Conservation (phyloP, 2,797 vertebrate species). For the Apogon hyalosoma region DNA sequence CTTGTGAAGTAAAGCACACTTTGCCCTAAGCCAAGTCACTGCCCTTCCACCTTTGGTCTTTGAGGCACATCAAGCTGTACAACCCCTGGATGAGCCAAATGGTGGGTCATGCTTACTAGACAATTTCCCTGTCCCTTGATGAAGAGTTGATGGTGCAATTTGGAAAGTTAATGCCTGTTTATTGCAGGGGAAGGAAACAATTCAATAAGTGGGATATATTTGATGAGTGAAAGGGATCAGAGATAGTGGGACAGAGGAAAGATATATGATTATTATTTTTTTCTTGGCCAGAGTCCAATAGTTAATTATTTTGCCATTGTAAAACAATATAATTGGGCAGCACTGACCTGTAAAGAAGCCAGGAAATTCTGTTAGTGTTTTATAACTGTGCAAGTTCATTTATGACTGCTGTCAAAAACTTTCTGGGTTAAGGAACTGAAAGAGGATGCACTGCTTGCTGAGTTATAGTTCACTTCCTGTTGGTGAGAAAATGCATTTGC, state of each 20-base stretch:
- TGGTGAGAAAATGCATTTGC: slow-evolving; percentile 8
- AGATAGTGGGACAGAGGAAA: slow-evolving; percentile 30
- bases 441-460: slow-evolving; percentile 9
- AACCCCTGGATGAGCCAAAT: slow-evolving; percentile 27
- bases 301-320: slow-evolving; percentile 61
- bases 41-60: slow-evolving; percentile 61
- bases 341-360: slow-evolving; percentile 43
- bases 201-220: slow-evolving; percentile 36
- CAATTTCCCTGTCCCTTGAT: slow-evolving; percentile 44
- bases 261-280: neutral
- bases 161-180: slow-evolving; percentile 44
- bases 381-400: slow-evolving; percentile 31
- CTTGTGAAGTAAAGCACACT: slow-evolving; percentile 40
- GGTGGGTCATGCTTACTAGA: slow-evolving; percentile 52
- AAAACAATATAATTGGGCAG: slow-evolving; percentile 43
- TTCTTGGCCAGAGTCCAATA: slow-evolving; percentile 47
- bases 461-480: slow-evolving; percentile 37
- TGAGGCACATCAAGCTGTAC: slow-evolving; percentile 16
- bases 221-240: slow-evolving; percentile 24
- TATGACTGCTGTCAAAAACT: slow-evolving; percentile 29
- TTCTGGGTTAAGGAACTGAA: slow-evolving; percentile 33
- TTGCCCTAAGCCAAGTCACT: slow-evolving; percentile 50
- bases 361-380: slow-evolving; percentile 18
- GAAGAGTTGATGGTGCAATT: slow-evolving; percentile 53
- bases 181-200: slow-evolving; percentile 56